phyloP scores from a whole-genome alignment of 1,140 invertebrate species.

The Drosophila pseudoananassae region DNA sequence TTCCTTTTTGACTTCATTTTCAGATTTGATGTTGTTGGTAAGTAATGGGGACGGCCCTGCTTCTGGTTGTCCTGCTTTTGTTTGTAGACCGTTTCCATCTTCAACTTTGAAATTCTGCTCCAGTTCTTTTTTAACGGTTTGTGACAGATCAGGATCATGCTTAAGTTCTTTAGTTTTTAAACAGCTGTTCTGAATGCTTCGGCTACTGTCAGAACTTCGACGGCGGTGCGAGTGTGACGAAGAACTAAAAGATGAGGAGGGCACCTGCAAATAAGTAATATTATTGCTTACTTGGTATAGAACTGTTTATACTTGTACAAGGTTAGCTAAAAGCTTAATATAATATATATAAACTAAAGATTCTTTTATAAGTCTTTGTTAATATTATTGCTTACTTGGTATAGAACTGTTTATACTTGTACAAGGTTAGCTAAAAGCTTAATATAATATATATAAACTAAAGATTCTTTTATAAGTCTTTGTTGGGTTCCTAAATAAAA shows the following conservation, averaged over 20 bases:
- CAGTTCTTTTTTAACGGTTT: constrained; percentile 20
- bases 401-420: too few species aligned
- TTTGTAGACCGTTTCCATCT: constrained; percentile 19
- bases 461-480: too few species aligned
- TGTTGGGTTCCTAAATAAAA: too few species aligned
- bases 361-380: too few species aligned
- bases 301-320: too few species aligned
- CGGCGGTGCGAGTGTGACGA: constrained; percentile 71
- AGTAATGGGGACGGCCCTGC: constrained; percentile 13
- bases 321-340: too few species aligned
- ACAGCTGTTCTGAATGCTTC: constrained; percentile 67
- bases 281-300: background rate
- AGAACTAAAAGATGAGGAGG: constrained; percentile 65
- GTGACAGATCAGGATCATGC: constrained; percentile 31
- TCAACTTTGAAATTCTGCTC: constrained; percentile 53
- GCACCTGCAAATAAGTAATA: constrained; percentile 25
- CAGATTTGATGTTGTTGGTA: constrained; percentile 47
- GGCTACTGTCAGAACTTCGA: constrained; percentile 74
- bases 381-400: background rate
- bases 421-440: too few species aligned
- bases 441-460: too few species aligned
- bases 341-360: too few species aligned
- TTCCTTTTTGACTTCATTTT: constrained; percentile 68
- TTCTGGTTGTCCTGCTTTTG: constrained; percentile 19
- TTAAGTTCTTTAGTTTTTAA: constrained; percentile 32